Evolutionary conservation across 2,888 invertebrate species (phyloP).

Genomic region (Lasioglossum malachurum): DNA sequence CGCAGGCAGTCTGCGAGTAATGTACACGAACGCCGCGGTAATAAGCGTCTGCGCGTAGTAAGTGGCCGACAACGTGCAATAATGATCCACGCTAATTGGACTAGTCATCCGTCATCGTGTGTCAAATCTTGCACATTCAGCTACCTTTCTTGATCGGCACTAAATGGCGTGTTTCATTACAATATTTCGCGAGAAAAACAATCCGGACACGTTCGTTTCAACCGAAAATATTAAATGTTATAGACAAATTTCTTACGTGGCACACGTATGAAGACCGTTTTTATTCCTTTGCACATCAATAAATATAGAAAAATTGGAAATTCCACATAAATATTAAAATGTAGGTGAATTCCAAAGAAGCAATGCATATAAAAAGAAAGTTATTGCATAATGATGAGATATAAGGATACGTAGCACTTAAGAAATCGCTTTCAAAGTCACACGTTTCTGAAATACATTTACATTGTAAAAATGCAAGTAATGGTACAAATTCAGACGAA

Average conservation of each 20-base stretch:
- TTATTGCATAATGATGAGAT: not conserved
- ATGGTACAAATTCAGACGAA: not conserved
- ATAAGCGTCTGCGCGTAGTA: conserved; percentile 68
- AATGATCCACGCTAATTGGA: conserved; percentile 76
- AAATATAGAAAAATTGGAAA: not conserved
- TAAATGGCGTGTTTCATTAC: not conserved
- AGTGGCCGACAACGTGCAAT: conserved; percentile 74
- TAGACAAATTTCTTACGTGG: not conserved
- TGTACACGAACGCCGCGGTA: conserved; percentile 55
- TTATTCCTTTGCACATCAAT: too few relatives aligned
- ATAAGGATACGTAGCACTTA: not conserved
- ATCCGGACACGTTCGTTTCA: not conserved
- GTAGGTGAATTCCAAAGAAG: not conserved
- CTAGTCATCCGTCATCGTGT: conserved; percentile 63
- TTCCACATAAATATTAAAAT: not conserved
- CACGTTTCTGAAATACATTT: not conserved
- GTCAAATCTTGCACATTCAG: conserved; percentile 34
- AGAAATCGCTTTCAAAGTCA: not conserved
- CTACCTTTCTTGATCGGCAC: conserved; percentile 19
- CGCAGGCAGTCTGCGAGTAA: conserved; percentile 36
- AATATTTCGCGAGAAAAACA: not conserved
- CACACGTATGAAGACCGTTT: not conserved
- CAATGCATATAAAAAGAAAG: not conserved
- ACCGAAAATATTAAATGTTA: not conserved
- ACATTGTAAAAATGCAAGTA: not conserved